Conservation (phyloP, 2,113 vertebrate genomes). For the Anhinga rufa region DNA sequence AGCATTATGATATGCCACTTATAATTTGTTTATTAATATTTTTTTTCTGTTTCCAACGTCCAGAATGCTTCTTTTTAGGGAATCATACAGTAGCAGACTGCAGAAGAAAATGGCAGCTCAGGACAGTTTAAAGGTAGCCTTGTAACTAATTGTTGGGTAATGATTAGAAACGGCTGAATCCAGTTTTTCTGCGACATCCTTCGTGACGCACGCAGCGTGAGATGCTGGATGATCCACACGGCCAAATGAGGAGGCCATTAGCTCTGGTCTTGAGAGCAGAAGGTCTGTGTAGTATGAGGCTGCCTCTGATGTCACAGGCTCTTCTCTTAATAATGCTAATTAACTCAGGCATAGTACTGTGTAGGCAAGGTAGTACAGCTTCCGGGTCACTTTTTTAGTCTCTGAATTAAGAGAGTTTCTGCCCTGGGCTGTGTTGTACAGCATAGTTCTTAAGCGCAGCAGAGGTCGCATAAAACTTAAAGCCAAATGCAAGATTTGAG, state of each 20-base stretch:
- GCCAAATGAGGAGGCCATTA: background rate
- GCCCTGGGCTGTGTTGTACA: background rate
- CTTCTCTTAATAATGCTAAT: background rate
- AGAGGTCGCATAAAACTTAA: background rate
- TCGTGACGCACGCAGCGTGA: background rate
- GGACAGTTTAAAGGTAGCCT: background rate
- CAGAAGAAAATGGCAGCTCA: background rate
- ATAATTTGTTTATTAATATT: background rate
- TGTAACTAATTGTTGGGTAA: background rate
- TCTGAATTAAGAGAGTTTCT: background rate
- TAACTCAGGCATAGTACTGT: rapidly evolving
- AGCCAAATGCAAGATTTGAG: background rate
- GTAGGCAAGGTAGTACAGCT: background rate
- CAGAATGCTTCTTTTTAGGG: background rate
- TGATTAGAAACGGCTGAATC: background rate
- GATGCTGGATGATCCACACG: rapidly evolving
- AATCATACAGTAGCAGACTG: background rate
- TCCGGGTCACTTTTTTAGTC: background rate
- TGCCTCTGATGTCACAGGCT: background rate
- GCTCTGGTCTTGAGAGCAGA: background rate
- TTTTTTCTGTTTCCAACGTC: background rate
- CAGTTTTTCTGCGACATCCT: background rate
- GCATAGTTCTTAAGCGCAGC: background rate
- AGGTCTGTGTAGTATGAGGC: background rate
- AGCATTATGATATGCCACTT: background rate